A percentile compares a stretch with the other conserved stretches of the same genome.
phyloP scores from a whole-genome alignment of 2,797 vertebrate species.

The Microchirus variegatus region DNA sequence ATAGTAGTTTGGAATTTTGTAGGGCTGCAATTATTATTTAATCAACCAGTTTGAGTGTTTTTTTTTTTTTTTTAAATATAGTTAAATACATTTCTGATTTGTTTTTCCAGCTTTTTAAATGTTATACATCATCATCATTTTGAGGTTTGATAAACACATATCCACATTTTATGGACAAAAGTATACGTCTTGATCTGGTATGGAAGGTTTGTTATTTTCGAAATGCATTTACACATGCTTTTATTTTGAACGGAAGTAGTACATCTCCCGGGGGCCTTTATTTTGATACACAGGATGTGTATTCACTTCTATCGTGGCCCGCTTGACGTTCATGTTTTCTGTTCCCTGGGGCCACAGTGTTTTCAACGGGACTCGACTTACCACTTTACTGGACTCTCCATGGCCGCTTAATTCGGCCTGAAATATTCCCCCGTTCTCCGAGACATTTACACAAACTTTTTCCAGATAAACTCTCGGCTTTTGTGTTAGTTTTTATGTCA shows the following conservation, averaged over 20 bases:
- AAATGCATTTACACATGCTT: neutral
- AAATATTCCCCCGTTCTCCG: constrained; percentile 17
- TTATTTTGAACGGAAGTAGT: constrained; percentile 43
- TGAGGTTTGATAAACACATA: too few relatives aligned
- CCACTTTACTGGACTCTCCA: constrained; percentile 46
- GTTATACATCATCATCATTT: too few relatives aligned
- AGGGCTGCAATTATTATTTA: too few relatives aligned
- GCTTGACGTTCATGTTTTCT: constrained; percentile 52
- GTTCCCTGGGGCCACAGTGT: constrained; percentile 65
- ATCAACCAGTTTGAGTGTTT: too few relatives aligned
- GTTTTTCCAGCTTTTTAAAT: too few relatives aligned
- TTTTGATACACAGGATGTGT: constrained; percentile 43
- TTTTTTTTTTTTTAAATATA: too few relatives aligned
- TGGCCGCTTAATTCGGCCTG: constrained; percentile 65
- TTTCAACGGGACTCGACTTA: constrained; percentile 68
- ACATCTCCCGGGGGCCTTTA: constrained; percentile 1
- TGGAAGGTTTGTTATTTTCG: too few relatives aligned
- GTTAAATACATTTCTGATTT: too few relatives aligned
- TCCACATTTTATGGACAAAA: too few relatives aligned
- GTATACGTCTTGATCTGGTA: too few relatives aligned
- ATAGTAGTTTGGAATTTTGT: too few relatives aligned
- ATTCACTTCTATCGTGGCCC: fast-evolving
- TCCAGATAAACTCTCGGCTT: constrained; percentile 27
- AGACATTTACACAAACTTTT: constrained; percentile 34
- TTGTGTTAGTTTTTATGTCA: constrained; percentile 61